Evolutionary conservation across 2,888 invertebrate genomes (phyloP), one percentile per base, ranked within the genome.

Genomic region (Brachylomia viminalis): DNA sequence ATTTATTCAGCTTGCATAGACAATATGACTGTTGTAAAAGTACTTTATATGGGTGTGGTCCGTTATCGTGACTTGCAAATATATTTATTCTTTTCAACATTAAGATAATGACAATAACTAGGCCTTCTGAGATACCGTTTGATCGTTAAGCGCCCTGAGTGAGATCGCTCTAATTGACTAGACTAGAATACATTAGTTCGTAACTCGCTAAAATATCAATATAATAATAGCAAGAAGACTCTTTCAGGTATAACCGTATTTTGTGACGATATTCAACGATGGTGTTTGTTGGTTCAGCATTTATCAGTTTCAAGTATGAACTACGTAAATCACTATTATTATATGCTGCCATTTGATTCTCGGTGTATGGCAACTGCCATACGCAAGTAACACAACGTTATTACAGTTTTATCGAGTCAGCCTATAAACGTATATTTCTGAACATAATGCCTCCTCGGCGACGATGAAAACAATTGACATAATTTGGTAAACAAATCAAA

Each of bases 61-160:
- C 15, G 47, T 52, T 56, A 64, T 38, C 42, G 54, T 74, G 62
- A 72, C 56, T 81, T 81, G 52, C 33, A 52, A 47, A 47, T 67
- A 33, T 52, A 66, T n/a, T 5, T 33, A 10, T 42, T 49, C 0
- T 49, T 72, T 58, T 47, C 27, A 42, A 27, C 30, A 61, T 13
- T 49, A 45, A 30, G 23, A 58, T 47, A 20, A 10, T 38, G 13
- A n/a, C 20, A 75, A 42, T n/a, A 64, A 66, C 1, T 49, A 56
- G 59, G 65, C 38, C 54, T 65, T 72, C 30, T 65, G 49, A 61
- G 65, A 65, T 72, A 65, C 42, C 20, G 65, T 59, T 76, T 65
- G 49, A 79, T 17, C 33, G 47, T 49, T 67, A 68, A 49, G 64
- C 45, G 42, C 33, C 59, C 20, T 59, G n/a, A 64, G 15, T 59